Base-by-base conservation (phyloP, 64 coral and sea anemone species). In the Actinia equina region DNA sequence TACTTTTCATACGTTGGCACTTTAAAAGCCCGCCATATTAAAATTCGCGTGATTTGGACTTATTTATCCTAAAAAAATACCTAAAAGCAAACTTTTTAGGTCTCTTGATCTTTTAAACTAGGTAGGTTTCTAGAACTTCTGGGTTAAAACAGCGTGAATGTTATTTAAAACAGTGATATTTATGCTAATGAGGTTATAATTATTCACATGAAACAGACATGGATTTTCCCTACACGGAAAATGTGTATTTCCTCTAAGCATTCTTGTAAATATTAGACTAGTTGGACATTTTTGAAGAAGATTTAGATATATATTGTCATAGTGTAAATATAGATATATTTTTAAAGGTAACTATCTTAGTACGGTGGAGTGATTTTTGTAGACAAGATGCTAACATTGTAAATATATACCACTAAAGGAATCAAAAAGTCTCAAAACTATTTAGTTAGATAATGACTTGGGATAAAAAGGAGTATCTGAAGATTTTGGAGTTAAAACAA, bases 21-120 rank as follows among this genome's bases (percentile, higher is more conserved):
- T 74, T 74, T 74, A 74, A 74, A 74, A 74, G n/a, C 69, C 69
- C 69, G 69, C 69, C 69, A 74, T 41, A 30, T 74, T 74, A 16
- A 74, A 27, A 41, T 74, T 3, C 12, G 13, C 26, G 2, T 74
- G 15, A 74, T 30, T 74, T 74, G 13, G 25, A 1, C 8, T 37
- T 30, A 30, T 41, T 25, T 26, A 27, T 74, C n/a, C 69, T 74
- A 27, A 57, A 57, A n/a, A 41, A 41, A 26, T 74, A 41, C 27
- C 26, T 74, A 74, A 74, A 74, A 30, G 11, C 69, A 74, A 74
- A 30, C 13, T 25, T 74, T 74, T 74, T 74, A 13, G 14, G 3
- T 2, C 23, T 74, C 6, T 65, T 30, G 11, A 27, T 37, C 10
- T 25, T 41, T 74, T 15, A 41, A 16, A 41, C 25, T n/a, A 14